Evolutionary conservation across 1,140 invertebrate species (phyloP), one percentile per base, ranked within the genome.

Genomic region (Micrasema longulum): DNA sequence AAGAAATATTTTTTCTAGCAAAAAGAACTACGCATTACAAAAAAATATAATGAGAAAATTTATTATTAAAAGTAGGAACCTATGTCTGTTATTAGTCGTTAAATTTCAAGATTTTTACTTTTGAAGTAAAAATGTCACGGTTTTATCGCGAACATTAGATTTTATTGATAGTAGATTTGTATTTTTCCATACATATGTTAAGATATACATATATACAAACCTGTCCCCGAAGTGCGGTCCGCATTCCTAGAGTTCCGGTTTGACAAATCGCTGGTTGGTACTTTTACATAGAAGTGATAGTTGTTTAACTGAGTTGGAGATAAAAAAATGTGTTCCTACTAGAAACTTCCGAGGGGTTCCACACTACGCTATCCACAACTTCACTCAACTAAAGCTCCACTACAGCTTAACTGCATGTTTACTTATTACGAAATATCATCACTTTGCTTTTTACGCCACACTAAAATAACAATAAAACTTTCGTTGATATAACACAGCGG

Each of bases 231-330:
- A 57, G 36, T 41, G 53, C 64, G 66, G 73, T 45, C 69, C 65
- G 73, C 73, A 75, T 75, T 75, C 73, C 73, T 60, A 41, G 52
- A 72, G 73, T 75, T 75, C 73, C 73, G 73, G 73, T 75, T 75
- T 75, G 73, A 71, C 73, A 75, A 75, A 75, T 75, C 52, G 69
- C 69, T 71, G 47, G 73, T 74, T 69, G 64, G 71, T 74, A 69
- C 73, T 75, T 71, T 72, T 75, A 71, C 69, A 75, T 69, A 75
- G 45, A 75, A 75, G 73, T 75, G 73, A 75, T 75, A 75, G 73
- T 75, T 75, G 73, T 75, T 75, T 65, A 65, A 75, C 69, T 22
- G 64, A 64, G 63, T 50, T 35, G 60, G 65, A 60, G 69, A 64
- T 64, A 69, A 70, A 74, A n/a, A 70, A 74, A 64, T 66, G 48